These are phyloP conservation scores for Carposina sasakii DNA, from an alignment of 1,140 invertebrate species.

Conservation along the genomic window DNA sequence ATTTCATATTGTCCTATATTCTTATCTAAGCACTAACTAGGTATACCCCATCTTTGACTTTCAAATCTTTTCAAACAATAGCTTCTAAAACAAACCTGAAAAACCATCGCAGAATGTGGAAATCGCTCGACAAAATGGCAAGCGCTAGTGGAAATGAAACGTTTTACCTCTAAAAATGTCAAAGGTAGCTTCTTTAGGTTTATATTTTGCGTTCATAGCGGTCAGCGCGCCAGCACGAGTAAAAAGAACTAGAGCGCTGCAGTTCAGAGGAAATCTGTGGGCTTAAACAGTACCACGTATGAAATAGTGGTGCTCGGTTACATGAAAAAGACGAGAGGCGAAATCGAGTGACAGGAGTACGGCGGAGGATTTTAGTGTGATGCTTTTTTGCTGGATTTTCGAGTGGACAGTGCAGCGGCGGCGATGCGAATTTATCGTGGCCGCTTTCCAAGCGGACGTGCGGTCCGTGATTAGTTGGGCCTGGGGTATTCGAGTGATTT, in stretches of 20 bases:
- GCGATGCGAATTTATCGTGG: conserved; percentile 57
- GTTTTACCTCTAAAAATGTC: conserved; percentile 67
- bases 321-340: conserved; percentile 70
- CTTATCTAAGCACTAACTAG: no score
- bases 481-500: conserved; percentile 33
- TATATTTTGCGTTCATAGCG: conserved; percentile 71
- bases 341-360: conserved; percentile 68
- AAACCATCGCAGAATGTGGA: conserved; percentile 21
- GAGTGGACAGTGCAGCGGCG: conserved; percentile 44
- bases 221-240: conserved; percentile 58
- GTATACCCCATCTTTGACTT: no score
- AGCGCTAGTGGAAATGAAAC: conserved; percentile 55
- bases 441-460: conserved; percentile 35
- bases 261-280: conserved; percentile 65
- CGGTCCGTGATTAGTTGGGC: conserved; percentile 53
- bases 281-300: conserved; percentile 69
- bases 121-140: conserved; percentile 39
- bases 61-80: no score
- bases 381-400: conserved; percentile 63
- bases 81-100: no score
- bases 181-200: conserved; percentile 67
- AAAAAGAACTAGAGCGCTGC: conserved; percentile 56
- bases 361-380: conserved; percentile 59
- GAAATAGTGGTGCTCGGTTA: conserved; percentile 67
- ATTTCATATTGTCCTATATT: no score